phyloP scores from a whole-genome alignment of 2,113 vertebrate species.

The Rhinopomastus cyanomelas region DNA sequence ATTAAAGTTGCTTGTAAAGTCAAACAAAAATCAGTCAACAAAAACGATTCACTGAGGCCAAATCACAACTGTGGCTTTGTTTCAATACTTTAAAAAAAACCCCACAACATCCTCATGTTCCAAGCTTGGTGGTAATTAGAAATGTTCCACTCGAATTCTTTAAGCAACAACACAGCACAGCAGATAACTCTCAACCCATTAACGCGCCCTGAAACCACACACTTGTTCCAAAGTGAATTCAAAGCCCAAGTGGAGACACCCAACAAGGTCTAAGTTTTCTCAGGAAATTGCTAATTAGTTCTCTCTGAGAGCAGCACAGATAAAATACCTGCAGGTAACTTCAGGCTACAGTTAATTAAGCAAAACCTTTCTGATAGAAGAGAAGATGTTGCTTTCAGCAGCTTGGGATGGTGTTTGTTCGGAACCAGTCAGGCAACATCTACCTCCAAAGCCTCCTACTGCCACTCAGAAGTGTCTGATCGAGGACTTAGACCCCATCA shows the following conservation, averaged over 20 bases:
- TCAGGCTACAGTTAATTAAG: not conserved
- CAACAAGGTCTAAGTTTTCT: not conserved
- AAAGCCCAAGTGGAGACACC: not conserved
- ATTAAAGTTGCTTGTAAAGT: conserved; percentile 58
- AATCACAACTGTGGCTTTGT: conserved; percentile 42
- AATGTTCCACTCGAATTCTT: not conserved
- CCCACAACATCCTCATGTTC: not conserved
- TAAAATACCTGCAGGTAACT: not conserved
- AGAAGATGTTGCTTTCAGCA: not conserved
- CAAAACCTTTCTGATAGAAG: not conserved
- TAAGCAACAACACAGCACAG: not conserved
- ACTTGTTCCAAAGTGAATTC: not conserved
- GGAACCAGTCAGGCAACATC: not conserved
- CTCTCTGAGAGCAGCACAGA: not conserved
- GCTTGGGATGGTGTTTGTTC: not conserved
- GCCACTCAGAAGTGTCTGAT: not conserved
- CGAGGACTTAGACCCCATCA: not conserved
- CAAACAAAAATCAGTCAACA: conserved; percentile 62
- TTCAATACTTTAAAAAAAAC: not conserved
- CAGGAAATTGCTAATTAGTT: not conserved
- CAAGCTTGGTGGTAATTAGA: conserved; percentile 4
- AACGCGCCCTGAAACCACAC: not conserved
- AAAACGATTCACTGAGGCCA: conserved; percentile 42
- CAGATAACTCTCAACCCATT: not conserved
- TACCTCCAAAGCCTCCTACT: not conserved